Evolutionary conservation across 1,140 invertebrate species (phyloP).

Genomic region (Capitella teleta): DNA sequence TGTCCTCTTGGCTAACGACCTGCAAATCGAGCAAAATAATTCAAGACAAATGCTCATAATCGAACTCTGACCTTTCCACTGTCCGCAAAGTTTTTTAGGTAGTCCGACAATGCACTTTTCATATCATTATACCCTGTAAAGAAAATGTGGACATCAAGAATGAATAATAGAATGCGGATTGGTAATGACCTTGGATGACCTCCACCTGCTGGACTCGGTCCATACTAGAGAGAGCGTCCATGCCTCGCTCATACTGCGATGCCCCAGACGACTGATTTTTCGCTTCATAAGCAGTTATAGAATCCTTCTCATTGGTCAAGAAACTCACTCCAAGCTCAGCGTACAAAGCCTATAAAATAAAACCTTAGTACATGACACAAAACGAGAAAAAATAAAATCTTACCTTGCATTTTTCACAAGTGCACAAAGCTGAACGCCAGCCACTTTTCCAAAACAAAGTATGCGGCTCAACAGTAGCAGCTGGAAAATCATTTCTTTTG

Average conservation of each 20-base stretch:
- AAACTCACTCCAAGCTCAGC: conserved; percentile 43
- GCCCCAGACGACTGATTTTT: conserved; percentile 17
- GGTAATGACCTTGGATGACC: conserved; percentile 54
- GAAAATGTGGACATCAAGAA: too few relatives aligned
- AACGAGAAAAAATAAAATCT: too few relatives aligned
- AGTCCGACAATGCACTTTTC: conserved; percentile 71
- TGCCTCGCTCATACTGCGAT: conserved; percentile 64
- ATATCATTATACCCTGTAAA: conserved; percentile 68
- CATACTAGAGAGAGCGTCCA: conserved; percentile 59
- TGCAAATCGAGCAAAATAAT: too few relatives aligned
- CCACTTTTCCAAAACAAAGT: too few relatives aligned
- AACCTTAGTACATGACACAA: too few relatives aligned
- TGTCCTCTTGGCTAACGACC: too few relatives aligned
- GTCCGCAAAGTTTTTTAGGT: conserved; percentile 74
- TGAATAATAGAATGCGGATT: too few relatives aligned
- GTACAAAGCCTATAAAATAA: conserved; percentile 35
- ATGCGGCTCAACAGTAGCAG: too few relatives aligned
- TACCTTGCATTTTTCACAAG: too few relatives aligned
- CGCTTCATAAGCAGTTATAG: conserved; percentile 70
- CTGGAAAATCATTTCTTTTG: too few relatives aligned
- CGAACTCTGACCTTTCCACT: conserved; percentile 57
- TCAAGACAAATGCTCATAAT: too few relatives aligned
- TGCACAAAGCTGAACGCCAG: too few relatives aligned
- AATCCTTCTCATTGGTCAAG: conserved; percentile 69
- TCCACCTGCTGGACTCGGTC: conserved; percentile 73